Base-by-base conservation (phyloP, 2,113 vertebrate genomes). In the Athene noctua region DNA sequence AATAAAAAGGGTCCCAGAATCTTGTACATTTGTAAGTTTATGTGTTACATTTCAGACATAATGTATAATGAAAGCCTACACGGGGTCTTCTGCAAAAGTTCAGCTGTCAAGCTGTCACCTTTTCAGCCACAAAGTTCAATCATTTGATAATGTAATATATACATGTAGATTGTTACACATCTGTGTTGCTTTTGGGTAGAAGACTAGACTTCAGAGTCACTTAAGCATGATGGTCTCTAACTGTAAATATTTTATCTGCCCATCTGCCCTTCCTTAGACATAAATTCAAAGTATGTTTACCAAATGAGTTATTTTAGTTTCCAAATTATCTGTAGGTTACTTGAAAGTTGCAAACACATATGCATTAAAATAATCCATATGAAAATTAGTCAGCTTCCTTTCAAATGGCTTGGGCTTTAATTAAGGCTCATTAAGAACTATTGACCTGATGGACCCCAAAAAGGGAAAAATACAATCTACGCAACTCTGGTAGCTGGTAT, bases 141-240 rank as follows among this genome's bases (percentile, higher is more conserved):
- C 5, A 13, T 25, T 74, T 83, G 18, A 52, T 70, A 80, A 77
- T 21, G 7, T 13, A 49, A 6, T 70, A 12, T 70, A 12, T 13
- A 57, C 2, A 0, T 49, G 6, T 16, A 73, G 19, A 59, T 52
- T 86, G 0, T 59, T 84, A 4, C 5, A 61, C 2, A 1, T 15
- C 17, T 75, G 3, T 52, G 3, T 62, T 58, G 8, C 9, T 49
- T 73, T 92, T 70, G 9, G 1, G 17, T 61, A 20, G 20, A 84
- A 89, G 9, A 58, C 4, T 58, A 44, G 51, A 38, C 16, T 85
- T 94, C 18, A 25, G 85, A 81, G 21, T 70, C 34, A 58, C 15
- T 36, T 54, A 74, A 71, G 13, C 12, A 7, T 27, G 9, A 26
- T 70, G 11, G 2, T 70, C 2, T 67, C 14, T 71, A 54, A 66